phyloP scores from a whole-genome alignment of 2,113 vertebrate genomes.

The Salvelinus fontinalis region DNA sequence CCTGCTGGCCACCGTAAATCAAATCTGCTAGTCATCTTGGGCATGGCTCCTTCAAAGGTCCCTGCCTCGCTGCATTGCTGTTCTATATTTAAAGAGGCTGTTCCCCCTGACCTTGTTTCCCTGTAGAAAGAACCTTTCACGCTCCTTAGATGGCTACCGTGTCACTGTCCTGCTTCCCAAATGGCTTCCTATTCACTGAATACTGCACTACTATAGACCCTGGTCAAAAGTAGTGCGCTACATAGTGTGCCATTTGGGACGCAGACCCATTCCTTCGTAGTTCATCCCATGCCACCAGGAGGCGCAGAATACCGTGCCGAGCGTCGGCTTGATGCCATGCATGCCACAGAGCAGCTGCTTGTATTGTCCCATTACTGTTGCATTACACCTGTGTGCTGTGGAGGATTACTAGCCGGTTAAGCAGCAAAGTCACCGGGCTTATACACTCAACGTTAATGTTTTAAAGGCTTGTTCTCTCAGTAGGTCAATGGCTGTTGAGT shows the following conservation, averaged over 20 bases:
- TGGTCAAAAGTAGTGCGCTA: too few relatives aligned
- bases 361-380: slow-evolving; percentile 71
- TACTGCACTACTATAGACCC: too few relatives aligned
- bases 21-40: slow-evolving; percentile 51
- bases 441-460: slow-evolving; percentile 47
- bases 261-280: slow-evolving; percentile 11
- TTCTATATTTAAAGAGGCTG: slow-evolving; percentile 65
- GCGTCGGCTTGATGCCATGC: slow-evolving; percentile 41
- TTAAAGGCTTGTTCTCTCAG: slow-evolving; percentile 15
- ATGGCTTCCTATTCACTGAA: too few relatives aligned
- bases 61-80: slow-evolving; percentile 31
- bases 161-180: slow-evolving; percentile 23
- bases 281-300: slow-evolving; percentile 45
- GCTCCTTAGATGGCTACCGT: slow-evolving; percentile 49
- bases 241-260: too few relatives aligned
- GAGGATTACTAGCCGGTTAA: slow-evolving; percentile 59
- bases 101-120: slow-evolving; percentile 67
- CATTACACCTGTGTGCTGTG: slow-evolving; percentile 56
- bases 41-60: slow-evolving; percentile 14
- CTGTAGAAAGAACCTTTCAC: slow-evolving; percentile 59
- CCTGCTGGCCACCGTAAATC: slow-evolving; percentile 52
- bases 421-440: slow-evolving; percentile 49
- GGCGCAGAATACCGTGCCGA: slow-evolving; percentile 13
- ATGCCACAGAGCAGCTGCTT: slow-evolving; percentile 66
- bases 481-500: neutral